Base-by-base conservation (phyloP, 2,888 invertebrate species). In the Aricia artaxerxes region DNA sequence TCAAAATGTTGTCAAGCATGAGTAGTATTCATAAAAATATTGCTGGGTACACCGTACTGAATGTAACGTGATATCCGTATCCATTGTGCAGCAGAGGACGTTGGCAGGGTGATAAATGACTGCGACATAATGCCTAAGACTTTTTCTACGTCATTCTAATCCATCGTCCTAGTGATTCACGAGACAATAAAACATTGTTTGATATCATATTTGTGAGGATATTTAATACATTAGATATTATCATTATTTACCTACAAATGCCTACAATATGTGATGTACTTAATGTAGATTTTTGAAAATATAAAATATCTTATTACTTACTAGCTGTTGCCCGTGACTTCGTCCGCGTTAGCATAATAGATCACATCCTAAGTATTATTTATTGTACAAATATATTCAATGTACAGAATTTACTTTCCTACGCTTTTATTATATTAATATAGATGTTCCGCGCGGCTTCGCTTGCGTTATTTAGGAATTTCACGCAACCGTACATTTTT, bases 31-130 rank as follows among this genome's bases (percentile, higher is more conserved):
- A 64, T 64, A 31, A 64, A 9, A 35, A 64, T 64, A 64, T 64
- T 64, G 24, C 31, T 64, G 1, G 64, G 31, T 64, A 64, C 31
- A 64, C 64, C 11, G 31, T 64, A 64, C 9, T 35, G 4, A 31
- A 64, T 64, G 31, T 64, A 64, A 64, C 64, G 3, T 64, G 31
- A 64, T 64, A 64, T 64, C 24, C 64, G 64, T 31, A 31, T 11
- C 61, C 31, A 64, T 35, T 64, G 31, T 64, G 64, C 64, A 64
- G 35, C 64, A 31, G 64, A 64, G 31, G 64, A 64, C 64, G 64
- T 64, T 64, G 31, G 64, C 31, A 35, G 64, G 31, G 64, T 64
- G 64, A 64, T 31, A 64, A 64, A 64, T 64, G 64, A 64, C 64
- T 64, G 31, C 64, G 64, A 31, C 64, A 64, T 64, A 64, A 64